phyloP scores from a whole-genome alignment of 1,140 invertebrate species.

The Lerema accius region DNA sequence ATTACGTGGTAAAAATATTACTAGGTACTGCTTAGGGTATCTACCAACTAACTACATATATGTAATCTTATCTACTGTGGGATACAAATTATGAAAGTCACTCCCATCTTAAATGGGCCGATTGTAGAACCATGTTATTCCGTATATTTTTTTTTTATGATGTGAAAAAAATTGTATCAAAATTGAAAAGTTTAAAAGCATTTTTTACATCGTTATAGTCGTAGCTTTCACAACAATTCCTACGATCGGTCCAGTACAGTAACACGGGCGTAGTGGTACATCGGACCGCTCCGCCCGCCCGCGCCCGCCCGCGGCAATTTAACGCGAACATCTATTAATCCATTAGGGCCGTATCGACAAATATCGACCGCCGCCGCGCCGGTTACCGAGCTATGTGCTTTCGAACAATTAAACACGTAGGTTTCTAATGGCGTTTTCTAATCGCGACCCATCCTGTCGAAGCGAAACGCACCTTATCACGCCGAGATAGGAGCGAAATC shows the following conservation, averaged over 20 bases:
- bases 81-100: too few relatives aligned
- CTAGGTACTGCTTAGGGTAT: too few relatives aligned
- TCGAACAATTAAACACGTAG: slow-evolving; percentile 64
- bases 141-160: too few relatives aligned
- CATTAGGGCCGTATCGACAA: slow-evolving; percentile 44
- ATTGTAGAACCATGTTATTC: too few relatives aligned
- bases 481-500: neutral
- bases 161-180: too few relatives aligned
- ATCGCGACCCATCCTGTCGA: slow-evolving; percentile 18
- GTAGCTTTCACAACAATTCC: neutral
- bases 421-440: slow-evolving; percentile 54
- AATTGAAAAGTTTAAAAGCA: too few relatives aligned
- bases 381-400: slow-evolving; percentile 53
- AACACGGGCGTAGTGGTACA: neutral
- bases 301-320: slow-evolving; percentile 30
- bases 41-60: too few relatives aligned
- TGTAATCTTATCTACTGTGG: too few relatives aligned
- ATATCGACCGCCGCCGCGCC: slow-evolving; percentile 36
- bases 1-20: too few relatives aligned
- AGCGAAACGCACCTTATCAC: slow-evolving; percentile 8
- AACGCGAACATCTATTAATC: slow-evolving; percentile 41
- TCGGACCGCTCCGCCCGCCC: neutral
- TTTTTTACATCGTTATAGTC: neutral
- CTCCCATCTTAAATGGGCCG: too few relatives aligned
- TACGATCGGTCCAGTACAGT: neutral